Conservation (phyloP, 2,888 invertebrate species). For the Euzophera pinguis region DNA sequence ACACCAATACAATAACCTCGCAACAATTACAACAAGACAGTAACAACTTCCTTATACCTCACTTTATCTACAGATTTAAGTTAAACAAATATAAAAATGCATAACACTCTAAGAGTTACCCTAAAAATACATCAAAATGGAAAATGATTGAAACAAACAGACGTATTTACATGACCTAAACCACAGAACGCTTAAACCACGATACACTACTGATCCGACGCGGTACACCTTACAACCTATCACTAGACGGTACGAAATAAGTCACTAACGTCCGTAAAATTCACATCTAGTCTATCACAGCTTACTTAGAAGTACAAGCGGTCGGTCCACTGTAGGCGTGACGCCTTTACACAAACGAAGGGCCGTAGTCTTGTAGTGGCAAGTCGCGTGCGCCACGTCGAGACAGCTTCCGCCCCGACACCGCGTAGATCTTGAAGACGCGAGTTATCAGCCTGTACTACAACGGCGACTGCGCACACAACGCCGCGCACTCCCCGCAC, state of each 20-base stretch:
- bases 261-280: conserved; percentile 50
- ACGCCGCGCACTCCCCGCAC: conserved; percentile 46
- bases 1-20: conserved; percentile 45
- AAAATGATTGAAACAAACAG: conserved; percentile 64
- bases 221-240: conserved; percentile 56
- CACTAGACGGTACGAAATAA: conserved; percentile 53
- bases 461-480: conserved; percentile 55
- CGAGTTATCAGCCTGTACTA: conserved; percentile 74
- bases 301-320: conserved; percentile 60
- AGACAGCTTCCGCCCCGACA: conserved; percentile 43
- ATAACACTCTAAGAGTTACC: conserved; percentile 62
- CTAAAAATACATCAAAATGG: conserved; percentile 76
- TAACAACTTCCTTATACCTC: conserved; percentile 60
- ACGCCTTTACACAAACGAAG: conserved; percentile 15
- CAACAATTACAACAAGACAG: conserved; percentile 59
- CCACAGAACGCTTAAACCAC: conserved; percentile 60
- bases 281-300: conserved; percentile 75
- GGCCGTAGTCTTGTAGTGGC: conserved; percentile 20
- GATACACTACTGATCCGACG: conserved; percentile 47
- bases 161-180: conserved; percentile 66
- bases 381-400: conserved; percentile 29
- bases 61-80: conserved; percentile 46
- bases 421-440: conserved; percentile 71
- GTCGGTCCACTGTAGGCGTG: conserved; percentile 21
- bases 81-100: conserved; percentile 71